Percentiles rank a stretch among this genome's conserved stretches.
Evolutionary conservation across 1,140 invertebrate genomes (phyloP).

Genomic region (Idris sp.): DNA sequence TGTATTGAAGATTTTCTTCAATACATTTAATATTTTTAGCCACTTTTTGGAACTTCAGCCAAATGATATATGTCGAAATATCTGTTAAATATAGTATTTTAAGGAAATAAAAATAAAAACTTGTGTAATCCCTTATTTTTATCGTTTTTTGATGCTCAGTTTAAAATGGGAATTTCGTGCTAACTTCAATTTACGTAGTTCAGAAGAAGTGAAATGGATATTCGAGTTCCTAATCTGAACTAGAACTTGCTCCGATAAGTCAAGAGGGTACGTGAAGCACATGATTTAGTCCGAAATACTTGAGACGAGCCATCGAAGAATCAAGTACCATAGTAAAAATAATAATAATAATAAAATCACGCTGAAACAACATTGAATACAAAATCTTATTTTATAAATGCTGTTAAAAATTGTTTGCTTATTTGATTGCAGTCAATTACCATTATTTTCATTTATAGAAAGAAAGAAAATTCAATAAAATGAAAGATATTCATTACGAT

Average conservation of each 20-base stretch:
- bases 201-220: conserved; percentile 23
- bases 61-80: too few species aligned
- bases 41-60: too few species aligned
- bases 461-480: too few species aligned
- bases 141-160: conserved; percentile 13
- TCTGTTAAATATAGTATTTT: too few species aligned
- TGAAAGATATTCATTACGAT: too few species aligned
- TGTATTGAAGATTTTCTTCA: too few species aligned
- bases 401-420: neutral
- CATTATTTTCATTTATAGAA: too few species aligned
- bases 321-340: conserved; percentile 24
- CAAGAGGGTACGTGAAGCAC: conserved; percentile 27
- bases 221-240: conserved; percentile 32
- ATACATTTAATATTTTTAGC: too few species aligned
- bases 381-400: conserved; percentile 4
- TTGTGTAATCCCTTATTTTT: too few species aligned
- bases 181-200: conserved; percentile 17
- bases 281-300: conserved; percentile 24
- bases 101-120: too few species aligned
- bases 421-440: neutral
- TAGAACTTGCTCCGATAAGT: conserved; percentile 15
- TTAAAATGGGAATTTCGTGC: conserved; percentile 20
- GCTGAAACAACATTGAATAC: conserved; percentile 24
- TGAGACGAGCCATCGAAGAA: conserved; percentile 14
- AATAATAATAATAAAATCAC: conserved; percentile 38